Conservation (phyloP, 2,888 invertebrate genomes). For the Selenia dentaria region DNA sequence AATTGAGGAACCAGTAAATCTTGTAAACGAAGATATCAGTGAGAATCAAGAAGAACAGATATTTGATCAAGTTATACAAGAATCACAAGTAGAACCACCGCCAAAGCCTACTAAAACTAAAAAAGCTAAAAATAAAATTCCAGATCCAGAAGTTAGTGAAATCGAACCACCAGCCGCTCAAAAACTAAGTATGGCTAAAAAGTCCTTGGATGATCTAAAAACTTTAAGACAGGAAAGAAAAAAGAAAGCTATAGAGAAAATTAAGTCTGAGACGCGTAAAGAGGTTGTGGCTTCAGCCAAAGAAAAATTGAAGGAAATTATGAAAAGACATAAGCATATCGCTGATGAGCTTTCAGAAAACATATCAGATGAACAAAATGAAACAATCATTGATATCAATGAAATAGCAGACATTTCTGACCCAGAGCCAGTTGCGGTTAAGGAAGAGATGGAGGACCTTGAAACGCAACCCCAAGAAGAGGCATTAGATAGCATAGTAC, state of each 20-base stretch:
- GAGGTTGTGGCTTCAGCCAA: slow-evolving; percentile 79
- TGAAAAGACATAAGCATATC: slow-evolving; percentile 76
- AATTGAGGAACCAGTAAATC: slow-evolving; percentile 11
- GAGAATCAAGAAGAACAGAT: slow-evolving; percentile 14
- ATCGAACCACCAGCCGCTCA: slow-evolving; percentile 17
- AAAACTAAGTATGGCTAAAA: slow-evolving; percentile 53
- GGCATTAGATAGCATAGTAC: slow-evolving; percentile 31
- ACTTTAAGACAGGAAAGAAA: slow-evolving; percentile 64
- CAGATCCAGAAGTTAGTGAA: slow-evolving; percentile 24
- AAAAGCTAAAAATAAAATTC: slow-evolving; percentile 37
- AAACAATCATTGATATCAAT: slow-evolving; percentile 45
- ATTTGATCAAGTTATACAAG: slow-evolving; percentile 16
- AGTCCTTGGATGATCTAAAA: slow-evolving; percentile 61
- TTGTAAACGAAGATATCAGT: slow-evolving; percentile 8
- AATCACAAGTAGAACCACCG: slow-evolving; percentile 16
- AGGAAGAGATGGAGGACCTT: slow-evolving; percentile 27
- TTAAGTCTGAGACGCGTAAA: slow-evolving; percentile 74
- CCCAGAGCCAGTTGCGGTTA: slow-evolving; percentile 34
- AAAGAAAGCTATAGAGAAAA: slow-evolving; percentile 73
- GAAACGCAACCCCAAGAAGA: slow-evolving; percentile 24
- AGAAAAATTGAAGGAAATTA: slow-evolving; percentile 77
- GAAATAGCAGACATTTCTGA: slow-evolving; percentile 66
- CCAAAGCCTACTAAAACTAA: slow-evolving; percentile 49
- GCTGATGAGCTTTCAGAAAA: slow-evolving; percentile 63
- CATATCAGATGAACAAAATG: slow-evolving; percentile 37